Evolutionary conservation across 2,888 invertebrate genomes (phyloP).

Genomic region (Horisme vitalbata): DNA sequence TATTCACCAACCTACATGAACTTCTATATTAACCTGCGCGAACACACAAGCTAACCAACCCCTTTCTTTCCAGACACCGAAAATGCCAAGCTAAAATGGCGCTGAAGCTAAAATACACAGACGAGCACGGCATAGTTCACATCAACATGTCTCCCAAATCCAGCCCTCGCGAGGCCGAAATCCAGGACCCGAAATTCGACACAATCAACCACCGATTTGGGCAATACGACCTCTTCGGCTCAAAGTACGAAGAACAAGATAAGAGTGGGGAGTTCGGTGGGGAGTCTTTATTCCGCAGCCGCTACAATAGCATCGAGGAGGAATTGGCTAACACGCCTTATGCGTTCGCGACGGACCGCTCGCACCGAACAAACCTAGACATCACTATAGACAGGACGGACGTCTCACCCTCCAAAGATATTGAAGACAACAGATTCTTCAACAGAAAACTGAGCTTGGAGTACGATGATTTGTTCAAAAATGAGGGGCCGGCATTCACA

Average conservation of each 20-base stretch:
- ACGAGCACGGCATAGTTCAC: conserved; percentile 74
- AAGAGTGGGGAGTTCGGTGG: conserved; percentile 23
- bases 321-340: conserved; percentile 79
- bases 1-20: too few relatives aligned
- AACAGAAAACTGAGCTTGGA: conserved; percentile 49
- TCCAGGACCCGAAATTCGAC: conserved; percentile 68
- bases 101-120: conserved; percentile 71
- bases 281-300: conserved; percentile 71
- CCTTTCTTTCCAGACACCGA: conserved; percentile 22
- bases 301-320: conserved; percentile 78
- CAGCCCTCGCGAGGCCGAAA: conserved; percentile 46
- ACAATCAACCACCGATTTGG: conserved; percentile 73
- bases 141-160: conserved; percentile 72
- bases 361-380: conserved; percentile 55
- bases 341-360: conserved; percentile 70
- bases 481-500: conserved; percentile 63
- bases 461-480: conserved; percentile 51
- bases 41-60: not conserved
- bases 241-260: conserved; percentile 53
- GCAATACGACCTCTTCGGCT: conserved; percentile 72
- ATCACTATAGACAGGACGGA: conserved; percentile 61
- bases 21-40: too few relatives aligned
- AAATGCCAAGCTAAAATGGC: conserved; percentile 58
- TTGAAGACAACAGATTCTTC: conserved; percentile 68
- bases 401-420: conserved; percentile 60